Conservation (phyloP, 2,888 invertebrate genomes). For the Drosophila affinis region DNA sequence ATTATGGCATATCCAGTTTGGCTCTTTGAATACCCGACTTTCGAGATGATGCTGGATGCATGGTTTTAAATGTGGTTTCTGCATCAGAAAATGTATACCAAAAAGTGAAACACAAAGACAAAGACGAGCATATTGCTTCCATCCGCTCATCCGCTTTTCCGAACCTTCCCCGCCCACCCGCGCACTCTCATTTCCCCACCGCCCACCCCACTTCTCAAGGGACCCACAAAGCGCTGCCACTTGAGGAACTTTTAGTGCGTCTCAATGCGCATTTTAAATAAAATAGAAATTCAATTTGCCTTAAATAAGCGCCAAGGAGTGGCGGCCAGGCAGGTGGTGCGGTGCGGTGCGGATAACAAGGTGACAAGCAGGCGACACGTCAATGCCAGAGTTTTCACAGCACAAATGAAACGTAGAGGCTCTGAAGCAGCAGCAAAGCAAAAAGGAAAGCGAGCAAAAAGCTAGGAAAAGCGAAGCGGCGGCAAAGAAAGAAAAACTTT, state of each 20-base stretch:
- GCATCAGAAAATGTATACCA: background rate
- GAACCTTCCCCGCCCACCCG: background rate
- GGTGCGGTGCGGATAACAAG: constrained; percentile 6
- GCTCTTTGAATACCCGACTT: no score
- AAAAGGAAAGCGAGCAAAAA: background rate
- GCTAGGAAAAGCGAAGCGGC: background rate
- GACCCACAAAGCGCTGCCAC: constrained; percentile 59
- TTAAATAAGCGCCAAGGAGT: constrained; percentile 69
- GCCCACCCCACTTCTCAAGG: background rate
- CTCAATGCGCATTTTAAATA: constrained; percentile 80
- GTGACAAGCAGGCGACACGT: constrained; percentile 52
- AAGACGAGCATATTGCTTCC: background rate
- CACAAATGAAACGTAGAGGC: constrained; percentile 42
- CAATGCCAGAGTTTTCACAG: constrained; percentile 45
- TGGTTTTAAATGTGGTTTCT: background rate
- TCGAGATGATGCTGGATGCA: no score
- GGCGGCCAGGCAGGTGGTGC: background rate
- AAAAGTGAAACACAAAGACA: background rate
- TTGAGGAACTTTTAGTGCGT: constrained; percentile 78
- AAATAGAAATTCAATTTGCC: constrained; percentile 80
- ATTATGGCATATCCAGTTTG: no score
- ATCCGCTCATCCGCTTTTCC: background rate
- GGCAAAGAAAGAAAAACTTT: constrained; percentile 50
- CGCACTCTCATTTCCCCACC: background rate
- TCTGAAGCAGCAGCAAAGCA: constrained; percentile 11